Evolutionary conservation across 1,140 invertebrate genomes (phyloP), one percentile per base, ranked within the genome.

Genomic region (Dendrolimus punctatus): DNA sequence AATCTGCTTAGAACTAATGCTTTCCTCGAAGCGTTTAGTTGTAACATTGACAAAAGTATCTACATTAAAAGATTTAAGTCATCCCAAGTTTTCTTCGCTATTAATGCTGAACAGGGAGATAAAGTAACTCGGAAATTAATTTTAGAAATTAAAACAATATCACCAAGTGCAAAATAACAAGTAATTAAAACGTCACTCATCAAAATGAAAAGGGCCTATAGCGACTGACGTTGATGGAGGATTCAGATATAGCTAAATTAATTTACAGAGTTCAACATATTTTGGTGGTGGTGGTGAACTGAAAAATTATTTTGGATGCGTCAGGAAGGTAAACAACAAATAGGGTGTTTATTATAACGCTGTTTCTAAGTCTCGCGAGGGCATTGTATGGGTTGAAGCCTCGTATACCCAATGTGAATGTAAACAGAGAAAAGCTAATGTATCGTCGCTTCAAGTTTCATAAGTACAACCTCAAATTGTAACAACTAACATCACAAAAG

Each of bases 131-230:
- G 23, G 23, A 39, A 45, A 48, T 38, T 48, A 41, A 54, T 40
- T 46, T 58, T 53, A 43, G 36, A 54, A 56, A 61, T 61, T 53
- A 56, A 57, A 57, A 61, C 51, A 57, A 53, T 57, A 57, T 60
- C 50, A 7, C 45, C 50, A 50, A 52, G 54, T 52, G 47, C 40
- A 45, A 53, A 58, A 58, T 56, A 56, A 53, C 53, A 53, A 58
- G 56, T 63, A 58, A 56, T 58, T 63, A 58, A 56, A 59, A 62
- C 43, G 56, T 62, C 60, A 58, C 53, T 58, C 60, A 50, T 62
- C 49, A 47, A 41, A 51, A 57, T 49, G 49, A 53, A 62, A 57
- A 51, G 52, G 58, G 55, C 51, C 55, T 51, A 61, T 61, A 57
- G 52, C 53, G 49, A 43, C 42, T 61, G 60, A 62, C 60, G 42